Evolutionary conservation across 2,113 vertebrate genomes (phyloP), one percentile per base, ranked within the genome.

Genomic region (Synchiropus splendidus): DNA sequence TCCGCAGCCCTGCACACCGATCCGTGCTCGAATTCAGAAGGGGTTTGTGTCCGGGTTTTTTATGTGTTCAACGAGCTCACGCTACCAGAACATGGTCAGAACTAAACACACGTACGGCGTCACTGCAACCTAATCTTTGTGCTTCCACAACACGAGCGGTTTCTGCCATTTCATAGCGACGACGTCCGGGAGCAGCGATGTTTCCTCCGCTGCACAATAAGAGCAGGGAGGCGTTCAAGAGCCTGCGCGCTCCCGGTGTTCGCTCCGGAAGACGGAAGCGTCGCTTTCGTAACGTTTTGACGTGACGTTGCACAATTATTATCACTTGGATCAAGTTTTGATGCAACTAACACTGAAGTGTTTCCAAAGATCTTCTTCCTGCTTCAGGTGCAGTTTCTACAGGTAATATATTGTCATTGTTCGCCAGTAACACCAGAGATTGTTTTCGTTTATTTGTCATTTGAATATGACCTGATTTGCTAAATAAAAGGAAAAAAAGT

Each of bases 161-260:
- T 82, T 83, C 77, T 84, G 81, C 73, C 78, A 71, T 81, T 74
- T 73, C 75, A 73, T 68, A 71, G 43, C 67, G 56, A 51, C 66
- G 75, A 70, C 76, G 78, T 70, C 79, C 58, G 67, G 75, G 56
- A 48, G 67, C 41, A 60, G 56, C 71, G 75, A 75, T 39, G 74
- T 70, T 74, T 68, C 70, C 67, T 68, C 70, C 30, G 68, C 67
- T 58, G 68, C 69, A 58, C 67, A 75, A 67, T 58, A 68, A 73
- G 16, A 58, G 1, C 44, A 2, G 34, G 55, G 67, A 44, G 1
- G 8, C 61, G 70, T 78, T 77, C 73, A 71, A 69, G 48, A 69
- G 6, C 40, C 52, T 57, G 58, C 53, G 58, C 58, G 61, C 64
- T 63, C 31, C 64, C 64, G 62, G 48, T 17, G n/a, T 36, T 14